Base-by-base conservation (phyloP, 2,888 invertebrate genomes). In the Limnephilus lunatus region DNA sequence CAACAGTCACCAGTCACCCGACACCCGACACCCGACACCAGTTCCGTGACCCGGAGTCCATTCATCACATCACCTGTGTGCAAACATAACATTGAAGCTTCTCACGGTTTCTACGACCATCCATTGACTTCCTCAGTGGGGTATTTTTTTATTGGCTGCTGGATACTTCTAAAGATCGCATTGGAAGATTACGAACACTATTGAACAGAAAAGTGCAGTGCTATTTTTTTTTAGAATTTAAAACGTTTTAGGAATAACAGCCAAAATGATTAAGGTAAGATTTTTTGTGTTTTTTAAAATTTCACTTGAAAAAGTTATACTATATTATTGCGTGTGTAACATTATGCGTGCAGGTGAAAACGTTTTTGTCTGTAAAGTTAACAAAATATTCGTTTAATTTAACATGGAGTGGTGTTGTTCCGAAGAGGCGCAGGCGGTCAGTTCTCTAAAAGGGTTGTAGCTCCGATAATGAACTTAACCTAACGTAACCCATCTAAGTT, bases 51-150 rank as follows among this genome's bases (percentile, higher is more conserved):
- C 68, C 32, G 35, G 83, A 5, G 30, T 83, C 35, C 25, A 32
- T 14, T 19, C 32, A 19, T 83, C 83, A 35, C 68, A 68, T 25
- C 68, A 68, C 25, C 68, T 68, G 68, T 68, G 68, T 25, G 68
- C 68, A 68, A 68, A 68, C 68, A 68, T 68, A 68, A 68, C 68
- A 68, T n/a, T 68, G 25, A 68, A 68, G 68, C 25, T 90, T 92
- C 92, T 81, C 92, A 92, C 92, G 92, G 68, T 91, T 91, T 91
- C 91, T 89, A 35, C 30, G 44, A 68, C 91, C 85, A 82, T 68
- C 81, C 89, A 53, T 32, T 48, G 5, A 35, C 19, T 86, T 86
- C 19, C 44, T 44, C 44, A 25, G 68, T 7, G 68, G 25, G 25
- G 68, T 68, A 68, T 68, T 68, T 68, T 68, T 68, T 68, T 68